Conservation (phyloP, 1,140 invertebrate genomes). For the Drosophila neocordata region DNA sequence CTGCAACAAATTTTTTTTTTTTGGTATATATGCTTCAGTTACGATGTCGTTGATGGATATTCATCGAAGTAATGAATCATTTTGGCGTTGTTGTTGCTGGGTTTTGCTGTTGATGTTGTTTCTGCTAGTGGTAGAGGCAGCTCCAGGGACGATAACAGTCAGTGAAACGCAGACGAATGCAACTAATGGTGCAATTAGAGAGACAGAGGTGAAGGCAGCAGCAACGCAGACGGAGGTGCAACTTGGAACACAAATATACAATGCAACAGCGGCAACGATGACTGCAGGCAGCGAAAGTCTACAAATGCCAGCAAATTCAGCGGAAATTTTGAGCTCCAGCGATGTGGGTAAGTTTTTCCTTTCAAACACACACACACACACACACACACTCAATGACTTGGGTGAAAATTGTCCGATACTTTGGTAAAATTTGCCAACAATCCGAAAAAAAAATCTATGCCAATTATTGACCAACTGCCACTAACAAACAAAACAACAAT, state of each 20-base stretch:
- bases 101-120: slow-evolving; percentile 56
- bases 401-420: slow-evolving; percentile 26
- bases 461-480: slow-evolving; percentile 79
- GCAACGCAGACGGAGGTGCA: slow-evolving; percentile 29
- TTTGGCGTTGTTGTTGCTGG: slow-evolving; percentile 61
- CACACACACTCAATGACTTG: slow-evolving; percentile 17
- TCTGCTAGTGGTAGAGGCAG: slow-evolving; percentile 43
- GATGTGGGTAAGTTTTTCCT: slow-evolving; percentile 70
- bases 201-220: slow-evolving; percentile 30
- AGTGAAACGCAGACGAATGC: slow-evolving; percentile 76
- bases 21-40: slow-evolving; percentile 69
- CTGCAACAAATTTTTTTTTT: slow-evolving; percentile 46
- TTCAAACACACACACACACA: slow-evolving; percentile 25
- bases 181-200: slow-evolving; percentile 81
- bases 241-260: not conserved
- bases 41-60: slow-evolving; percentile 80
- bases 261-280: slow-evolving; percentile 25
- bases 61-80: slow-evolving; percentile 80
- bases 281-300: slow-evolving; percentile 30
- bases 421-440: slow-evolving; percentile 61
- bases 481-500: slow-evolving; percentile 54
- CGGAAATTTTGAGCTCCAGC: slow-evolving; percentile 73
- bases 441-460: slow-evolving; percentile 79
- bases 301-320: slow-evolving; percentile 48
- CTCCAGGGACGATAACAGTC: slow-evolving; percentile 33